Conservation (phyloP, 2,113 vertebrate genomes). For the Odontophorus gujanensis region DNA sequence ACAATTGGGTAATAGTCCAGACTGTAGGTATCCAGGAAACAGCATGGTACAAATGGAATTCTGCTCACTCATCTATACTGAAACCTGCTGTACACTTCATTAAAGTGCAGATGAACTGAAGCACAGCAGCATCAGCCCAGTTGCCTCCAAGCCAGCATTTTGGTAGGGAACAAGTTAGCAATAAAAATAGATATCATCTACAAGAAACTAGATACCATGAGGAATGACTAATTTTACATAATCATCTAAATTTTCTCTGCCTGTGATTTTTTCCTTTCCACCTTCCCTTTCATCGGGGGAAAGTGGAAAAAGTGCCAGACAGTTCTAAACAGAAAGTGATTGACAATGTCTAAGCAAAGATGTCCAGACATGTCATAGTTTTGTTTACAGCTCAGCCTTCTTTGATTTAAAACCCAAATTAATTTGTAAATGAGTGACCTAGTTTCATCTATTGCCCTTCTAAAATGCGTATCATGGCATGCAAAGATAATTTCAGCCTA, state of each 20-base stretch:
- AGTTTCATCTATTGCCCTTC: background rate
- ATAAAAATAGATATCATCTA: background rate
- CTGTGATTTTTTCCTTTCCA: too few species aligned
- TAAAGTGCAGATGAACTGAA: background rate
- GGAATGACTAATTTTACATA: background rate
- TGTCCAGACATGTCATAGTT: background rate
- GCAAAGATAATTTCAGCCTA: background rate
- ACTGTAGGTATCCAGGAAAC: background rate
- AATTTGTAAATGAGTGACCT: conserved; percentile 19
- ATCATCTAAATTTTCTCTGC: background rate
- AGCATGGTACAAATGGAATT: background rate
- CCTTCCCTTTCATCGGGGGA: background rate
- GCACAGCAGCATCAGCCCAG: background rate
- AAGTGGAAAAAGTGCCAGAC: background rate
- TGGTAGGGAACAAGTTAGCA: background rate
- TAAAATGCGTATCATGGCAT: conserved; percentile 5
- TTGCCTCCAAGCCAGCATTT: background rate
- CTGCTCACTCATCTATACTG: background rate
- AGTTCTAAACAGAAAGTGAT: background rate
- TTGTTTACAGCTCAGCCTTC: background rate
- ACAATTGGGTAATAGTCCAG: conserved; percentile 8
- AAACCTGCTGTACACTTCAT: background rate
- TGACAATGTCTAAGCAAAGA: background rate
- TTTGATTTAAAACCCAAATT: background rate
- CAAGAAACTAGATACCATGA: background rate